These are phyloP conservation scores for Parauchenoglanis punctatus DNA, from an alignment of 2,797 vertebrate genomes.

Conservation along the genomic window DNA sequence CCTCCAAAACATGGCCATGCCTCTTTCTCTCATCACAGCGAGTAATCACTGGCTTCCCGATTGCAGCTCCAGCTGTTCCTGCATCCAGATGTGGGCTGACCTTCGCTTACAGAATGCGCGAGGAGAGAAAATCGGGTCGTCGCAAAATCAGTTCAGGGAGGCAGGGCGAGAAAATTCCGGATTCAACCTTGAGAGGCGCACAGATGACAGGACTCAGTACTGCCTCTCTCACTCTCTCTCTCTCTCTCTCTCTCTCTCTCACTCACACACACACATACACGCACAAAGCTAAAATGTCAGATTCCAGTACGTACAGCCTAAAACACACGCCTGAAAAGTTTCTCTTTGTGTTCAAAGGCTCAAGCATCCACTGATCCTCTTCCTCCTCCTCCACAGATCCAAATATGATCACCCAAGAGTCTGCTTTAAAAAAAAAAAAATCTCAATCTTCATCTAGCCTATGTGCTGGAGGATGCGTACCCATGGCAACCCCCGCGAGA, in stretches of 20 bases:
- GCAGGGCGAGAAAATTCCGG: background rate
- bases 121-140: background rate
- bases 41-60: constrained; percentile 41
- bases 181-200: constrained; percentile 7
- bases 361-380: background rate
- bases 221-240: background rate
- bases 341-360: background rate
- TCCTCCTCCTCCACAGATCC: background rate
- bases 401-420: background rate
- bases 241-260: background rate
- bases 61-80: constrained; percentile 37
- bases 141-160: background rate
- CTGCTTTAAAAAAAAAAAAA: no score
- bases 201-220: background rate
- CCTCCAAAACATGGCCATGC: constrained; percentile 79
- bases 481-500: constrained; percentile 1
- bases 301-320: background rate
- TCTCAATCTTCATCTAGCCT: background rate
- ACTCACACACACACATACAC: background rate
- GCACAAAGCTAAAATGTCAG: background rate
- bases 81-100: constrained; percentile 15
- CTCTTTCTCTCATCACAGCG: constrained; percentile 66
- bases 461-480: background rate
- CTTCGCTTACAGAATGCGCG: background rate
- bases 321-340: background rate